A percentile compares a stretch with the other conserved stretches of the same genome.
Evolutionary conservation across 2,797 vertebrate species (phyloP).

Genomic region (Spea hammondii): DNA sequence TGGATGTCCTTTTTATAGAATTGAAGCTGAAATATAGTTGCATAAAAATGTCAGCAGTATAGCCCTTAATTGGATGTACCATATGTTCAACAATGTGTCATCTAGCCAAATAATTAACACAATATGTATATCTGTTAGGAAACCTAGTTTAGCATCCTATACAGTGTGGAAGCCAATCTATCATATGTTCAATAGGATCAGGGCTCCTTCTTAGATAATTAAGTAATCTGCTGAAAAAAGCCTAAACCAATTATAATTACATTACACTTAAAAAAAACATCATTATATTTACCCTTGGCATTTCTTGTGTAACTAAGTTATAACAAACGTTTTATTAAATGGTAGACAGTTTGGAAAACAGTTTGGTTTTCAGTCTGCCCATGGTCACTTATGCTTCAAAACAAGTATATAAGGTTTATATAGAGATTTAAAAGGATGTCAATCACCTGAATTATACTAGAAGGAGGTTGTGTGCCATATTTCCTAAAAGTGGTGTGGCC

Average conservation of each 20-base stretch:
- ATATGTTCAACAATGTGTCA: constrained; percentile 43
- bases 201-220: constrained; percentile 18
- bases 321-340: too few species aligned
- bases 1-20: constrained; percentile 35
- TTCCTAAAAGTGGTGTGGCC: too few species aligned
- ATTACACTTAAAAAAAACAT: background rate
- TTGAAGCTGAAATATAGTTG: constrained; percentile 31
- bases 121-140: constrained; percentile 31
- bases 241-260: constrained; percentile 3
- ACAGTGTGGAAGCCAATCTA: constrained; percentile 22
- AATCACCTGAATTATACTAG: too few species aligned
- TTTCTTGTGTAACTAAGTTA: too few species aligned
- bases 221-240: constrained; percentile 18
- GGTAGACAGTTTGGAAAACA: too few species aligned
- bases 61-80: constrained; percentile 43
- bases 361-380: too few species aligned
- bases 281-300: background rate
- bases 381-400: too few species aligned
- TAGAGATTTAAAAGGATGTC: too few species aligned
- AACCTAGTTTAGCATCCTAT: constrained; percentile 19
- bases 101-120: constrained; percentile 37
- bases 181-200: constrained; percentile 34
- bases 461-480: too few species aligned
- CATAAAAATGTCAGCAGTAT: constrained; percentile 45
- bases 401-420: too few species aligned